Percentiles rank a stretch among this genome's conserved stretches.
These are phyloP conservation scores for Andricus curvator DNA, from an alignment of 2,888 invertebrate genomes.

Conservation along the genomic window DNA sequence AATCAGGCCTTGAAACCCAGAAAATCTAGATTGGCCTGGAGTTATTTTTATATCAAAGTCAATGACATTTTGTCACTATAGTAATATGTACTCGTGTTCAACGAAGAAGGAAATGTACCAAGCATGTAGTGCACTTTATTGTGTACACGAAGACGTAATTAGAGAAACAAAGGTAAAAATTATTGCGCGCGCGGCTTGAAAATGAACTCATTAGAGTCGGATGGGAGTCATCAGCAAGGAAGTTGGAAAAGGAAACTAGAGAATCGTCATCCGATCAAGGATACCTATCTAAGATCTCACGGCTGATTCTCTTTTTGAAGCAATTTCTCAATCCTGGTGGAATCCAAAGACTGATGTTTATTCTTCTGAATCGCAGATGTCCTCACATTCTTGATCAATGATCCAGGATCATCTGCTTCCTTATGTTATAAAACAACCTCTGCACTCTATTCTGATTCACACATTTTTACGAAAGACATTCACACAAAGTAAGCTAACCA, in stretches of 20 bases:
- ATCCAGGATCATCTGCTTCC: constrained; percentile 59
- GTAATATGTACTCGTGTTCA: constrained; percentile 7
- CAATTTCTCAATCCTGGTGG: constrained; percentile 61
- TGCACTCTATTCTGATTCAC: constrained; percentile 30
- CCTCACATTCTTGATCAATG: constrained; percentile 71
- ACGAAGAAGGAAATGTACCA: constrained; percentile 41
- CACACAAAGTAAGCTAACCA: neutral
- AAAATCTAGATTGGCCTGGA: neutral
- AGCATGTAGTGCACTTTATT: constrained; percentile 50
- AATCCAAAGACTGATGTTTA: constrained; percentile 64
- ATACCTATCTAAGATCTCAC: constrained; percentile 45
- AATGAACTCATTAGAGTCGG: constrained; percentile 55
- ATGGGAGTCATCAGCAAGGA: constrained; percentile 50
- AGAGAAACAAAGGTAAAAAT: constrained; percentile 49
- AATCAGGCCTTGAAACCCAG: neutral
- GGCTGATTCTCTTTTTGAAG: constrained; percentile 14
- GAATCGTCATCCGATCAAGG: constrained; percentile 50
- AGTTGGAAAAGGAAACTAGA: constrained; percentile 43
- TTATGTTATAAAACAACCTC: neutral
- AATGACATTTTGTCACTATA: constrained; percentile 14
- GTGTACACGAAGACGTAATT: constrained; percentile 53
- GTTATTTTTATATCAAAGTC: constrained; percentile 8
- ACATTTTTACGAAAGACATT: neutral
- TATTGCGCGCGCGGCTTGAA: constrained; percentile 42
- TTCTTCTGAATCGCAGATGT: constrained; percentile 57